These are phyloP conservation scores for Cylloceria caligata DNA, from an alignment of 2,888 invertebrate species.

Conservation along the genomic window DNA sequence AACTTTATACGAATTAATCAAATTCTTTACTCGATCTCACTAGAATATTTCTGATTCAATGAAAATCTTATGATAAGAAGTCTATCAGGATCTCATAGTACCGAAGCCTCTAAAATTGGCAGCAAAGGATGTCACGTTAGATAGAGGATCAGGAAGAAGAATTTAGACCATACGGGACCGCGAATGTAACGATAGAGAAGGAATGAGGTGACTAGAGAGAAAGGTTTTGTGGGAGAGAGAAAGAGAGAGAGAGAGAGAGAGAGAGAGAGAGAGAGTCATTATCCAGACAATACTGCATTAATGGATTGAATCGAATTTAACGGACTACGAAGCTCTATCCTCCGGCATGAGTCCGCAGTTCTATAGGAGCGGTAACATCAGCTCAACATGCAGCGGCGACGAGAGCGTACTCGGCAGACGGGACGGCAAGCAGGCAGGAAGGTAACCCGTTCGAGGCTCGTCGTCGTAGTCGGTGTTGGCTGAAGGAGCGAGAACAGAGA, in stretches of 20 bases:
- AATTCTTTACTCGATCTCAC: not conserved
- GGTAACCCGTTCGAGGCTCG: constrained; percentile 28
- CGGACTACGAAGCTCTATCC: constrained; percentile 75
- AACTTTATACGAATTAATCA: not conserved
- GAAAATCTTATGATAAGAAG: too few species aligned
- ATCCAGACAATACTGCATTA: constrained; percentile 82
- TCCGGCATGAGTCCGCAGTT: constrained; percentile 45
- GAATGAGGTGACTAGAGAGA: constrained; percentile 20
- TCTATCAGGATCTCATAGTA: not conserved
- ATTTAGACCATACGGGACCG: constrained; percentile 50
- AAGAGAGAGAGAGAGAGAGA: constrained; percentile 32
- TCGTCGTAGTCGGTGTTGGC: constrained; percentile 18
- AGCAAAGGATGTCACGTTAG: constrained; percentile 31
- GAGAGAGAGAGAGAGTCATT: constrained; percentile 74
- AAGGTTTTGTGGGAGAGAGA: too few species aligned
- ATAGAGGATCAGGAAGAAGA: constrained; percentile 73
- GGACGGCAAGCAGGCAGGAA: constrained; percentile 36
- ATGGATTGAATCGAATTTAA: constrained; percentile 83
- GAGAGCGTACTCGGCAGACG: constrained; percentile 31
- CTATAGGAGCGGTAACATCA: constrained; percentile 12
- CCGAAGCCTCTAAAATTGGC: constrained; percentile 24
- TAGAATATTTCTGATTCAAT: too few species aligned
- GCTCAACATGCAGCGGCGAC: constrained; percentile 27
- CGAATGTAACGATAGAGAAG: constrained; percentile 30
- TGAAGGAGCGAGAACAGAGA: constrained; percentile 9